Evolutionary conservation across 2,888 invertebrate genomes (phyloP), one percentile per base, ranked within the genome.

Genomic region (Troglohyphantes excavatus): DNA sequence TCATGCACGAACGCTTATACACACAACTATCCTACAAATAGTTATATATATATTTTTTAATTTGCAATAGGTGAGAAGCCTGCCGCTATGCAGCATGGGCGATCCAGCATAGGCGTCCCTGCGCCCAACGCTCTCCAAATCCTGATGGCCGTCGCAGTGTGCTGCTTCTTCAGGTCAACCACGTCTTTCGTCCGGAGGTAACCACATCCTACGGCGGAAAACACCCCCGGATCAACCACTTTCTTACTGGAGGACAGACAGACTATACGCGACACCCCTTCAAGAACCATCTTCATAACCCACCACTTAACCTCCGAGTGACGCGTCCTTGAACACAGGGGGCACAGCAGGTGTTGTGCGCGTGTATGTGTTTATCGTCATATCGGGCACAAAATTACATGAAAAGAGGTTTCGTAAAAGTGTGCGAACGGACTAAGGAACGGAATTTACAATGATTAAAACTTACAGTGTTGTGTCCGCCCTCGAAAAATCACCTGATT

Each of bases 1-100:
- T n/a, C n/a, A n/a, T n/a, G n/a, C n/a, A n/a, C n/a, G n/a, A n/a
- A n/a, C n/a, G n/a, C n/a, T n/a, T n/a, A n/a, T n/a, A n/a, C n/a
- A n/a, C n/a, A n/a, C n/a, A n/a, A n/a, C n/a, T 33, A 33, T 33
- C 33, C 9, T 3, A 33, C 33, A 33, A 33, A 6, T 33, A 3
- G 9, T 33, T 17, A 17, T n/a, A 53, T 1, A 13, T 13, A 39
- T 17, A 13, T 33, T 7, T 33, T 61, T 59, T n/a, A n/a, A 39
- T 78, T 23, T 53, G 59, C 13, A n/a, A 61, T 26, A 90, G 90
- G 90, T 19, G 90, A 90, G 70, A 90, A 90, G 53, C 90, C 90
- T 17, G 90, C 90, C 13, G 90, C 90, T 21, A 90, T 90, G 90
- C 90, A 90, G 39, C 90, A 90, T 33, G 90, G 90, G 11, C 23